These are phyloP conservation scores for Prosapia bicincta DNA, from an alignment of 2,888 invertebrate species.

Conservation along the genomic window DNA sequence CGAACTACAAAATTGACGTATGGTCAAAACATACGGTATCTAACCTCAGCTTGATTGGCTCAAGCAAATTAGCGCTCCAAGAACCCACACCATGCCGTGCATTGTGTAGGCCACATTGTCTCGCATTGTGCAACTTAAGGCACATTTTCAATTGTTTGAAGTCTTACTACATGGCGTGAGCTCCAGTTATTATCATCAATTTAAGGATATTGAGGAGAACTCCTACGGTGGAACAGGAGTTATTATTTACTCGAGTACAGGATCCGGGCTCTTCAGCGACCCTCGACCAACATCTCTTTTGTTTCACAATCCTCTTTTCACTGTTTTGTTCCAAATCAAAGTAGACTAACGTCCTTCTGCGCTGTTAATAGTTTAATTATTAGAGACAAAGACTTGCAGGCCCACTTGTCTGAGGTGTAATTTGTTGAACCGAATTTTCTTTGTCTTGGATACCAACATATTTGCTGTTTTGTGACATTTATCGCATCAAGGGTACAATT, in stretches of 20 bases:
- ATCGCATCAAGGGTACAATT: neutral
- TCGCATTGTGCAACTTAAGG: neutral
- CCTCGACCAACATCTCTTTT: neutral
- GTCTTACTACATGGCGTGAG: neutral
- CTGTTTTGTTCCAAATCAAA: conserved; percentile 2
- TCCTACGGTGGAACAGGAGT: neutral
- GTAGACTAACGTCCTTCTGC: neutral
- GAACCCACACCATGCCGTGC: too few species aligned
- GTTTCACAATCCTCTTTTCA: neutral
- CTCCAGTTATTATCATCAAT: neutral
- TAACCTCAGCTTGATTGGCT: too few species aligned
- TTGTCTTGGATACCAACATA: neutral
- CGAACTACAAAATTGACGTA: too few species aligned
- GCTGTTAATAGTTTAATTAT: neutral
- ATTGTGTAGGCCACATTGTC: neutral
- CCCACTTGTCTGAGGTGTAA: neutral
- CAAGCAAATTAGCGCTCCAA: too few species aligned
- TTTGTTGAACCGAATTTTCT: neutral
- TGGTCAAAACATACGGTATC: too few species aligned
- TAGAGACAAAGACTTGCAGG: neutral
- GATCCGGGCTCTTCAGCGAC: neutral
- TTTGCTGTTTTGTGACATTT: neutral
- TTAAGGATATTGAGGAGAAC: neutral
- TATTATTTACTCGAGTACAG: conserved; percentile 2
- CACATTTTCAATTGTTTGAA: neutral